Base-by-base conservation (phyloP, 1,140 invertebrate species). In the Drosophila kepulauana region DNA sequence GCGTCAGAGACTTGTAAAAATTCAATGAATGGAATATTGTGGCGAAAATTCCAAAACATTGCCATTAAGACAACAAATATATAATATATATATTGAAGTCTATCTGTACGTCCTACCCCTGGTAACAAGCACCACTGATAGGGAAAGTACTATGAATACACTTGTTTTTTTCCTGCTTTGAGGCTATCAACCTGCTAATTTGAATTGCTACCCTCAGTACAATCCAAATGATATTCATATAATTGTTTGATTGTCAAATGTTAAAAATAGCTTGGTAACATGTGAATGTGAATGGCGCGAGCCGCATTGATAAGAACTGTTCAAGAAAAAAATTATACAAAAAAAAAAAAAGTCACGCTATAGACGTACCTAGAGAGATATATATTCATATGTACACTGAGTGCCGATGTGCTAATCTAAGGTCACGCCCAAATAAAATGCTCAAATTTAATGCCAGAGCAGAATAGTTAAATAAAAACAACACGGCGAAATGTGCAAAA, bases 281-380 rank as follows among this genome's bases (percentile, higher is more conserved):
- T 86, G 70, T 86, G 82, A 82, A 66, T 86, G 82, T 86, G 82
- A 82, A 66, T 86, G 82, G 82, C 82, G 82, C 82, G 82, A 86
- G 82, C 75, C 75, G 38, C 38, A 35, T 41, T 81, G 82, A 86
- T 86, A 86, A 76, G 43, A 51, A 5, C 8, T 15, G n/a, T 1
- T 38, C 48, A 45, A 67, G 20, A 25, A 8, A 43, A 51, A 71
- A 67, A 63, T 35, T 1, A 38, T 38, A 8, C 8, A 20, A 38
- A 41, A 16, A 57, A n/a, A n/a, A 57, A 38, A 41, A 16, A 33
- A 33, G 15, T 68, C 13, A 67, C 48, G 3, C 15, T 54, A 16
- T 38, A 11, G n/a, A 41, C 13, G 13, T 72, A 25, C 28, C 52
- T 41, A 49, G 1, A 20, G 45, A 28, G 8, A 38, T 67, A 15